A percentile compares a stretch with the other conserved stretches of the same genome.
Conservation (phyloP, 2,113 vertebrate genomes). For the Triplophysa tibetana region DNA sequence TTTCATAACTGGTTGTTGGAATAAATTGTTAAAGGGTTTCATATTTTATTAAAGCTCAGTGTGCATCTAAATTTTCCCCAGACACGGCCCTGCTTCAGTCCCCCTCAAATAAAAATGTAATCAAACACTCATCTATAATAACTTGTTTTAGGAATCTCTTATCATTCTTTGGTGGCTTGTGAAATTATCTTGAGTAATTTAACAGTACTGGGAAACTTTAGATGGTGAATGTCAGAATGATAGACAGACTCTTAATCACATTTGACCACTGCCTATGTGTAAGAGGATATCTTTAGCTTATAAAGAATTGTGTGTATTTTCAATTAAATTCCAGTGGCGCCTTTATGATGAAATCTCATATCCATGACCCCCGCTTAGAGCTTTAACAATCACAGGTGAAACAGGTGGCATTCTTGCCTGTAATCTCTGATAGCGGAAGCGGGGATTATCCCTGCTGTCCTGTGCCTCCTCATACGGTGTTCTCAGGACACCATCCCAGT, state of each 20-base stretch:
- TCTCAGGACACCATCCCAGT: background rate
- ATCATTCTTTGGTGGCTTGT: background rate
- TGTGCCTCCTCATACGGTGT: background rate
- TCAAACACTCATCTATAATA: conserved; percentile 37
- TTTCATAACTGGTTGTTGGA: conserved; percentile 4
- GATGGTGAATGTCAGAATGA: background rate
- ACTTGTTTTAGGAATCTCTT: conserved; percentile 24
- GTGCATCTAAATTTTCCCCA: conserved; percentile 4
- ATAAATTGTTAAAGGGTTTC: conserved; percentile 24
- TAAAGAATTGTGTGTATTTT: background rate
- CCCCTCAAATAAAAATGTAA: conserved; percentile 41
- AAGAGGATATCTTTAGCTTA: background rate
- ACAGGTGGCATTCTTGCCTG: conserved; percentile 14
- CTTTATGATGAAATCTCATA: background rate
- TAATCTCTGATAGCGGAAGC: background rate
- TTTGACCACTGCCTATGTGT: background rate
- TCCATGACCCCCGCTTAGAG: conserved; percentile 1
- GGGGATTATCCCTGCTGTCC: conserved; percentile 1
- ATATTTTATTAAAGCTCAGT: background rate
- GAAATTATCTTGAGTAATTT: conserved; percentile 1
- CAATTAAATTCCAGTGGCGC: background rate
- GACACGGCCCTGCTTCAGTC: conserved; percentile 3
- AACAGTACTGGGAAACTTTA: background rate
- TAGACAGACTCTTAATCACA: background rate
- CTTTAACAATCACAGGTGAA: conserved; percentile 16